Conservation (phyloP, 1,140 invertebrate species). For the Megathymus violae region DNA sequence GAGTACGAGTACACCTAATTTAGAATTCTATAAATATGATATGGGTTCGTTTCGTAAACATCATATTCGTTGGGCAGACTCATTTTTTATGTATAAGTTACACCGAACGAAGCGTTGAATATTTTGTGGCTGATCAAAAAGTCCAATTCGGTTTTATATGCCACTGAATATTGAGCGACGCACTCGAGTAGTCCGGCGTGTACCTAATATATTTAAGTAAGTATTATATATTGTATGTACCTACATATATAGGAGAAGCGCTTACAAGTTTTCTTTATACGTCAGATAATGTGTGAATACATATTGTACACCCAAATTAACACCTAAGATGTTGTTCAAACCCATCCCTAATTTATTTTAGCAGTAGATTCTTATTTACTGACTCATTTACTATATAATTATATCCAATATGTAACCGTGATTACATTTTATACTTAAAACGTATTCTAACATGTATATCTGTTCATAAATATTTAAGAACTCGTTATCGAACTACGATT, state of each 20-base stretch:
- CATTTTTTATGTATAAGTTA: constrained; percentile 63
- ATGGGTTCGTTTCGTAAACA: constrained; percentile 40
- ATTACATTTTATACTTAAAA: too few species aligned
- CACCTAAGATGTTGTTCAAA: too few species aligned
- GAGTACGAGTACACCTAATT: too few species aligned
- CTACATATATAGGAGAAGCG: constrained; percentile 5
- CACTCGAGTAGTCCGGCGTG: constrained; percentile 37
- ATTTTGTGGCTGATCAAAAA: constrained; percentile 70
- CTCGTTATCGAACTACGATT: constrained; percentile 62
- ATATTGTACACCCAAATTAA: too few species aligned
- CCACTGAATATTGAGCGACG: constrained; percentile 74
- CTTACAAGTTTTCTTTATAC: too few species aligned
- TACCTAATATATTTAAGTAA: constrained; percentile 33
- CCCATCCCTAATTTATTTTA: too few species aligned
- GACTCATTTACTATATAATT: too few species aligned
- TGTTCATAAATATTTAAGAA: constrained; percentile 77
- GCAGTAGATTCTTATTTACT: too few species aligned
- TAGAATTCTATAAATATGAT: constrained; percentile 34
- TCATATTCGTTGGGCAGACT: constrained; percentile 45
- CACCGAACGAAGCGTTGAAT: constrained; percentile 48
- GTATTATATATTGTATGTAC: constrained; percentile 23
- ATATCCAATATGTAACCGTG: too few species aligned
- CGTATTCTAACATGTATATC: too few species aligned
- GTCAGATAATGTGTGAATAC: too few species aligned
- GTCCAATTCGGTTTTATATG: constrained; percentile 72